Percentiles rank a stretch among this genome's conserved stretches.
phyloP scores from a whole-genome alignment of 2,888 invertebrate species.

The Exephanes ischioxanthus region DNA sequence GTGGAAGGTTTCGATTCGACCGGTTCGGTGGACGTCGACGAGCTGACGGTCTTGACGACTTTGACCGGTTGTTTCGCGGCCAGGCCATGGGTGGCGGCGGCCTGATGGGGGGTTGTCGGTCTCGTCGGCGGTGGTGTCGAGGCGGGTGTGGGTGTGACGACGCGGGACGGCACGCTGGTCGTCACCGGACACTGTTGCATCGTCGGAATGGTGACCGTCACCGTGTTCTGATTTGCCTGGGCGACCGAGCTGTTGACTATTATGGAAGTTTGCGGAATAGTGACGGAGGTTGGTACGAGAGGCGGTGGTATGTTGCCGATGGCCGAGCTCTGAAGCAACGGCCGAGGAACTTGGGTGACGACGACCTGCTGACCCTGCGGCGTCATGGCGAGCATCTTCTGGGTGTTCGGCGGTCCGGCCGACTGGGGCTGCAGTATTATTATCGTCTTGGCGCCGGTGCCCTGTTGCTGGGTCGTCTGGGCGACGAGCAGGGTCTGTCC shows the following conservation, averaged over 20 bases:
- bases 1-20: constrained; percentile 76
- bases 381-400: constrained; percentile 88
- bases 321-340: constrained; percentile 85
- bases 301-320: constrained; percentile 85
- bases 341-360: constrained; percentile 88
- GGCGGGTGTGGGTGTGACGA: constrained; percentile 82
- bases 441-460: constrained; percentile 89
- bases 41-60: constrained; percentile 77
- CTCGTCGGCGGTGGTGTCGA: constrained; percentile 83
- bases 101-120: constrained; percentile 86
- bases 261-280: constrained; percentile 81
- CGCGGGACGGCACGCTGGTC: constrained; percentile 81
- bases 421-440: constrained; percentile 89
- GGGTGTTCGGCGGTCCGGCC: constrained; percentile 83
- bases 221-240: constrained; percentile 78
- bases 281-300: constrained; percentile 83
- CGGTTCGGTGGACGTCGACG: constrained; percentile 79
- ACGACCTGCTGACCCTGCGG: constrained; percentile 90
- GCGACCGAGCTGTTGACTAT: constrained; percentile 81
- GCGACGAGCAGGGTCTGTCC: constrained; percentile 89
- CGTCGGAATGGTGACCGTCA: constrained; percentile 82
- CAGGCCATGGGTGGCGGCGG: constrained; percentile 83
- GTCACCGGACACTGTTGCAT: constrained; percentile 79
- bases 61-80: constrained; percentile 70
- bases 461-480: constrained; percentile 89